phyloP scores from a whole-genome alignment of 1,140 invertebrate species.

The Bombus vancouverensis region DNA sequence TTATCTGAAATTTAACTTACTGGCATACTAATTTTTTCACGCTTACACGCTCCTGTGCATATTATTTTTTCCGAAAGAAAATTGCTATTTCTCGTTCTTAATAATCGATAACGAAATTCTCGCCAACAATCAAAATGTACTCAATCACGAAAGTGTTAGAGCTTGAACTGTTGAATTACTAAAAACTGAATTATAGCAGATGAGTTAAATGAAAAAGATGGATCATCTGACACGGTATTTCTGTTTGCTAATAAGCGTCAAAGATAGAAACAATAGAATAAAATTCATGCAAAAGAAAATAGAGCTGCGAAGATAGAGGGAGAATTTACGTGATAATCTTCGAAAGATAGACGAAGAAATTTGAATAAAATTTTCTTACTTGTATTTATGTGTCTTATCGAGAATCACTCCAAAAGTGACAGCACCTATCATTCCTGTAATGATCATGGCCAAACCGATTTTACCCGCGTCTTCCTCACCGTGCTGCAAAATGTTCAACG shows the following conservation, averaged over 20 bases:
- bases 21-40: too few relatives aligned
- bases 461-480: conserved; percentile 85
- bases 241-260: not conserved
- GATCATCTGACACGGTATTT: not conserved
- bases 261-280: not conserved
- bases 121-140: too few relatives aligned
- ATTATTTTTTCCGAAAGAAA: too few relatives aligned
- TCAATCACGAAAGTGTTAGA: too few relatives aligned
- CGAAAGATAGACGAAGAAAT: not conserved
- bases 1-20: not conserved
- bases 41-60: too few relatives aligned
- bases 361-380: conserved; percentile 73
- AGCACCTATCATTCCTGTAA: conserved; percentile 88
- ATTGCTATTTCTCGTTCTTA: too few relatives aligned
- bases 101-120: too few relatives aligned
- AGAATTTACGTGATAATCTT: not conserved
- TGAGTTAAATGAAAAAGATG: not conserved
- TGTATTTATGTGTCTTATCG: conserved; percentile 86
- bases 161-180: too few relatives aligned
- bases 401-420: conserved; percentile 87
- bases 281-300: not conserved
- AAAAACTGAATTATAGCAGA: too few relatives aligned
- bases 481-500: conserved; percentile 73
- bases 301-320: not conserved
- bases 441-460: conserved; percentile 88